Evolutionary conservation across 2,797 vertebrate species (phyloP), one percentile per base, ranked within the genome.

Genomic region (Anguilla pacifica): DNA sequence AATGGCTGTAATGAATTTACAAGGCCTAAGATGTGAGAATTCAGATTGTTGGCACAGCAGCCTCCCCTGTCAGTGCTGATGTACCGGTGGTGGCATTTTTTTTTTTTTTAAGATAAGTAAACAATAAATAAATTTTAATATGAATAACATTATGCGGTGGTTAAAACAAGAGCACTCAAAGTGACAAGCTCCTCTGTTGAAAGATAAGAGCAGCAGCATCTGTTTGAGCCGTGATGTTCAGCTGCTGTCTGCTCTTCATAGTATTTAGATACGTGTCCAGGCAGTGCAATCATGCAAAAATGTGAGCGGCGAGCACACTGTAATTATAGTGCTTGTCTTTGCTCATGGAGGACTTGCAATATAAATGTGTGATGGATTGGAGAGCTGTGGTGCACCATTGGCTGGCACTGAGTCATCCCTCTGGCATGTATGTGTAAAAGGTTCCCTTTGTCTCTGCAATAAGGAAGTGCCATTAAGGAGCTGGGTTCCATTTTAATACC

Each of bases 401-500:
- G 59, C 25, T 82, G 53, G 9, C 70, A 13, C 17, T 79, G 31
- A 46, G 61, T 25, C 43, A 83, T 87, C 55, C 77, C 39, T 49
- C 35, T 81, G 43, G 39, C 57, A 61, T 83, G 5, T 83, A 79
- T 31, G 39, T 35, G 13, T 59, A 39, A 3, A 81, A 74, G 86
- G 53, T 61, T 85, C 53, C 13, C 3, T 61, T 17, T 11, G 39
- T 70, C 31, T 85, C 4, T 61, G 25, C 39, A 67, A 51, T 0
- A 64, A 10, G 53, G 31, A 35, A n/a, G 74, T 77, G 85, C 87
- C 88, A 88, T 91, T 85, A 67, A 85, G 88, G 91, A 89, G 90
- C 92, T 87, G 86, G 92, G 93, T 88, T 93, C 90, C 86, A 55
- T 93, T 91, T 91, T 87, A 89, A 89, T 89, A 89, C 90, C 92